Percentiles rank a stretch among this genome's conserved stretches.
Evolutionary conservation across 2,797 vertebrate species (phyloP).

Genomic region (Silurus aristotelis): DNA sequence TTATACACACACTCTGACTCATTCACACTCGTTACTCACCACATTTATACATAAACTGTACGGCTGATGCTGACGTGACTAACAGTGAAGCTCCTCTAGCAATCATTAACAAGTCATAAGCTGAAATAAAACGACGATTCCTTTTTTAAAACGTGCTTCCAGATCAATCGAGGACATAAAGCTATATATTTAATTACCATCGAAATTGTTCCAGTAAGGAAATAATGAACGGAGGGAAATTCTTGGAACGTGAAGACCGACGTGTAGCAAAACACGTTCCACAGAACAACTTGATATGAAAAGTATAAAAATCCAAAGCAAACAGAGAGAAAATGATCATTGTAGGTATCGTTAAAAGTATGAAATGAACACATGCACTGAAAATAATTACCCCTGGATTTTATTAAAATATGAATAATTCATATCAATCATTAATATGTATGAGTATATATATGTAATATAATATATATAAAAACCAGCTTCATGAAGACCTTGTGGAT

Average conservation of each 20-base stretch:
- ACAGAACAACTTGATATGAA: neutral
- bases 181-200: neutral
- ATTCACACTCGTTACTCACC: neutral
- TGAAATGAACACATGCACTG: too few relatives aligned
- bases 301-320: neutral
- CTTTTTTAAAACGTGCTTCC: neutral
- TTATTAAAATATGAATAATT: too few relatives aligned
- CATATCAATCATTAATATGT: too few relatives aligned
- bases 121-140: neutral
- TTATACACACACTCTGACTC: slow-evolving; percentile 17
- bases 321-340: neutral
- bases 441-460: too few relatives aligned
- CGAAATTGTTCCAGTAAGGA: neutral
- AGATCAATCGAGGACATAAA: neutral
- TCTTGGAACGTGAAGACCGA: neutral
- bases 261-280: neutral
- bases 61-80: too few relatives aligned
- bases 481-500: too few relatives aligned
- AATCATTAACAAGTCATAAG: neutral
- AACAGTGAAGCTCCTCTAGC: neutral
- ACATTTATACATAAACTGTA: neutral
- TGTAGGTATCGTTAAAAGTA: neutral
- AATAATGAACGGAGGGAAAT: neutral
- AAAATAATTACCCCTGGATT: too few relatives aligned
- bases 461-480: too few relatives aligned